Evolutionary conservation across 2,797 vertebrate species (phyloP).

Genomic region (Microcaecilia unicolor): DNA sequence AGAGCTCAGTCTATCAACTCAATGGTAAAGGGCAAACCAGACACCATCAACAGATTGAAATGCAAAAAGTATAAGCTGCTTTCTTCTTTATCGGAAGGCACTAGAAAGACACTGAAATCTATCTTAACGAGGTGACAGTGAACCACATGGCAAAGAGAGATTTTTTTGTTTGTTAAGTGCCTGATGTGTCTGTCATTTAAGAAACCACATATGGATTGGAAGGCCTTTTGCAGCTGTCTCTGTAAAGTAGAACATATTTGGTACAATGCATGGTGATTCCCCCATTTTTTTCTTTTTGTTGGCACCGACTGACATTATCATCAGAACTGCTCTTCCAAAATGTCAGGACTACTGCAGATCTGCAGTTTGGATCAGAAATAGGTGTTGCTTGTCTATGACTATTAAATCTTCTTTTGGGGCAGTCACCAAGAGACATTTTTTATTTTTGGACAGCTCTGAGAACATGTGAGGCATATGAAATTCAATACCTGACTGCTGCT

Average conservation of each 20-base stretch:
- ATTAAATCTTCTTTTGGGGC: too few species aligned
- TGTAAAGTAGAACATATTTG: conserved; percentile 7
- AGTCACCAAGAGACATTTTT: too few species aligned
- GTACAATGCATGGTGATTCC: conserved; percentile 2
- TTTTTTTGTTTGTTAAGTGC: conserved; percentile 2
- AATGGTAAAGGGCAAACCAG: conserved; percentile 74
- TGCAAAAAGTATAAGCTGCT: conserved; percentile 80
- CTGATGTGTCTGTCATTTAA: neutral
- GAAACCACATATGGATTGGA: conserved; percentile 1
- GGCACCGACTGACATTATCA: conserved; percentile 27
- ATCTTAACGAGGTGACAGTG: conserved; percentile 2
- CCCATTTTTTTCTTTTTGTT: conserved; percentile 19
- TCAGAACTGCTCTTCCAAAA: too few species aligned
- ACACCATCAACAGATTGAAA: conserved; percentile 86
- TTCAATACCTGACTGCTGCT: too few species aligned
- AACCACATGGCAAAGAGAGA: conserved; percentile 1
- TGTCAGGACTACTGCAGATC: too few species aligned
- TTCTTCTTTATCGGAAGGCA: neutral
- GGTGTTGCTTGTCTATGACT: too few species aligned
- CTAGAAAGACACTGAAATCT: neutral
- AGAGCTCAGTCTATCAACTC: conserved; percentile 84
- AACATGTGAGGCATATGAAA: too few species aligned
- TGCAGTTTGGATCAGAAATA: too few species aligned
- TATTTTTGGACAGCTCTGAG: too few species aligned
- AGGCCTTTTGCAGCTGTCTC: neutral